Evolutionary conservation across 2,797 vertebrate genomes (phyloP), one percentile per base, ranked within the genome.

Genomic region (Galagoides demidoff): DNA sequence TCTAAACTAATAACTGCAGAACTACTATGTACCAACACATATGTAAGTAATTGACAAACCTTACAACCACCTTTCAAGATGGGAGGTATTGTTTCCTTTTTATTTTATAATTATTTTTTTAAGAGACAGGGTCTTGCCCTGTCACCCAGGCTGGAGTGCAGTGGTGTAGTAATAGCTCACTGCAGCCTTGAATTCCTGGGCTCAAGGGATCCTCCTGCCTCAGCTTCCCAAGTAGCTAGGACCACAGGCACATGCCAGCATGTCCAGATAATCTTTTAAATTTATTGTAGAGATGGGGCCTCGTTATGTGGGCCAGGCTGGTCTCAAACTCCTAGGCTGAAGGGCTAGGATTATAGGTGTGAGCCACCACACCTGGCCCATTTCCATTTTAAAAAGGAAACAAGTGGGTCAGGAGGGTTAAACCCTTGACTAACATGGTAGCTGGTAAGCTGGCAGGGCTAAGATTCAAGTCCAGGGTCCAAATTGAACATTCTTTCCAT

Each of bases 401-500:
- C 17, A 31, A 64, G 55, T 70, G 34, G 8, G 63, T 90, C 43
- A 12, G 57, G 20, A 57, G 66, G 68, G 49, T 68, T n/a, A 81
- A 97, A 29, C 2, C 25, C 59, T 71, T 85, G 43, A 55, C 22
- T 68, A 68, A 66, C 78, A 49, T 2, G 31, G 43, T n/a, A 39
- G 19, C 27, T 43, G 92, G 55, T 45, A 25, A 84, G 39, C 55
- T 82, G 39, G 7, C 63, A 43, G 49, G 43, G 19, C 16, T 63
- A 23, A 59, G 74, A 63, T 27, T 84, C 84, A 74, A 70, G 22
- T 17, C 82, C 31, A 31, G 14, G 23, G 68, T 85, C 63, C 66
- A 88, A 97, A 71, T 20, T 20, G 29, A 64, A 49, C 31, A 7
- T 94, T 81, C 57, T 93, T 79, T 66, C 82, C 57, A 82, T 85